A percentile compares a stretch with the other conserved stretches of the same genome.
These are phyloP conservation scores for Lasioglossum pauxillum DNA, from an alignment of 2,888 invertebrate species.

Conservation along the genomic window DNA sequence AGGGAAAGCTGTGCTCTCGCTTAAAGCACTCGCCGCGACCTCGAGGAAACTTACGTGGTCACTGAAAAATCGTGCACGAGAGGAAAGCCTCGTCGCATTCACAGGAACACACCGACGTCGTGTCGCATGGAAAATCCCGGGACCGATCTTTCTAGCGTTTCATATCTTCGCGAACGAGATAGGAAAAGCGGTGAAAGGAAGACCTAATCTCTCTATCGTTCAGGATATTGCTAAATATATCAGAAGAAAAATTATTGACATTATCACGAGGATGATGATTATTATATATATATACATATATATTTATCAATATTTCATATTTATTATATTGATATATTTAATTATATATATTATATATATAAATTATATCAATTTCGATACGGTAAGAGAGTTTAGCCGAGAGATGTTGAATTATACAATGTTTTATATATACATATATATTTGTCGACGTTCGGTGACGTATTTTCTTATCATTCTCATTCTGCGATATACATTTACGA, in stretches of 20 bases:
- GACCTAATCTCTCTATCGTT: slow-evolving; percentile 65
- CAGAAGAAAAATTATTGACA: slow-evolving; percentile 47
- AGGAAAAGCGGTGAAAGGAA: slow-evolving; percentile 35
- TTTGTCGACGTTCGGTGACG: slow-evolving; percentile 59
- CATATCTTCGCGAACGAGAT: slow-evolving; percentile 59
- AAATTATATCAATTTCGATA: slow-evolving; percentile 69
- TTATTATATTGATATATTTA: slow-evolving; percentile 75
- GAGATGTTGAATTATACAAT: slow-evolving; percentile 67
- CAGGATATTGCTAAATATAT: slow-evolving; percentile 67
- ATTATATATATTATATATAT: slow-evolving; percentile 51
- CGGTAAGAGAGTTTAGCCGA: slow-evolving; percentile 64
- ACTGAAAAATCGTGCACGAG: slow-evolving; percentile 43
- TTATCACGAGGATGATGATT: slow-evolving; percentile 29
- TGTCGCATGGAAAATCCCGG: slow-evolving; percentile 53
- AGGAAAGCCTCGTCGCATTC: slow-evolving; percentile 43
- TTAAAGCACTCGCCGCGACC: slow-evolving; percentile 21
- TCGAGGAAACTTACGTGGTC: slow-evolving; percentile 38
- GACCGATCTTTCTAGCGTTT: slow-evolving; percentile 64
- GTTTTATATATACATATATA: slow-evolving; percentile 63
- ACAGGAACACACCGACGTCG: slow-evolving; percentile 29
- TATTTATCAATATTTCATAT: slow-evolving; percentile 72
- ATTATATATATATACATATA: slow-evolving; percentile 57
- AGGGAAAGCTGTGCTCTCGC: not conserved
- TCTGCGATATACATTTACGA: slow-evolving; percentile 50
- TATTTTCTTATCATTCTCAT: slow-evolving; percentile 65